Conservation (phyloP, 2,888 invertebrate genomes). For the Euplexia lucipara region DNA sequence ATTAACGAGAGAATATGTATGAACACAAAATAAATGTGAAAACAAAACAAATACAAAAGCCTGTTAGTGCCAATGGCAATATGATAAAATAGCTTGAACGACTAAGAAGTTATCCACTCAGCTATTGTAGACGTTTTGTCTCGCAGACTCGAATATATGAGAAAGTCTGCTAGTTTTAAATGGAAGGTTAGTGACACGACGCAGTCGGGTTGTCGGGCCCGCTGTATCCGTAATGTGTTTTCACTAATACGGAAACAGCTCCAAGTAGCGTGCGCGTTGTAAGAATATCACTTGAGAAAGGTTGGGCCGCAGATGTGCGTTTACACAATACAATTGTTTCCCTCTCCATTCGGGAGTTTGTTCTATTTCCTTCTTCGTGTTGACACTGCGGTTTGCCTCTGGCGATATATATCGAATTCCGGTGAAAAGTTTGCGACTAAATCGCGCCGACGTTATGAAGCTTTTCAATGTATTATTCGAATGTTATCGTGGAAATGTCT, state of each 20-base stretch:
- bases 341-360: constrained; percentile 56
- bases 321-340: constrained; percentile 65
- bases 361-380: constrained; percentile 58
- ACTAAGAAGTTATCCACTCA: constrained; percentile 31
- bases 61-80: constrained; percentile 36
- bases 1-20: constrained; percentile 18
- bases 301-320: constrained; percentile 63
- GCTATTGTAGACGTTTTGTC: constrained; percentile 40
- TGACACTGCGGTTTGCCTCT: constrained; percentile 54
- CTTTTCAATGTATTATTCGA: constrained; percentile 73
- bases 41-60: constrained; percentile 32
- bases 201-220: constrained; percentile 31
- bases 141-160: constrained; percentile 32
- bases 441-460: constrained; percentile 63
- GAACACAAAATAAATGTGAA: constrained; percentile 15
- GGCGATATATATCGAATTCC: constrained; percentile 60
- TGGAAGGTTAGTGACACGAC: constrained; percentile 35
- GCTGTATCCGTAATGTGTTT: constrained; percentile 47
- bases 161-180: constrained; percentile 23
- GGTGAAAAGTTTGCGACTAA: constrained; percentile 58
- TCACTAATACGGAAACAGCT: constrained; percentile 41
- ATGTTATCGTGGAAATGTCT: constrained; percentile 70
- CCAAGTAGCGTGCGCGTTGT: constrained; percentile 31
- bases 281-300: constrained; percentile 56
- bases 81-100: constrained; percentile 33